Evolutionary conservation across 2,888 invertebrate species (phyloP), one percentile per base, ranked within the genome.

Genomic region (Corbicula japonica): DNA sequence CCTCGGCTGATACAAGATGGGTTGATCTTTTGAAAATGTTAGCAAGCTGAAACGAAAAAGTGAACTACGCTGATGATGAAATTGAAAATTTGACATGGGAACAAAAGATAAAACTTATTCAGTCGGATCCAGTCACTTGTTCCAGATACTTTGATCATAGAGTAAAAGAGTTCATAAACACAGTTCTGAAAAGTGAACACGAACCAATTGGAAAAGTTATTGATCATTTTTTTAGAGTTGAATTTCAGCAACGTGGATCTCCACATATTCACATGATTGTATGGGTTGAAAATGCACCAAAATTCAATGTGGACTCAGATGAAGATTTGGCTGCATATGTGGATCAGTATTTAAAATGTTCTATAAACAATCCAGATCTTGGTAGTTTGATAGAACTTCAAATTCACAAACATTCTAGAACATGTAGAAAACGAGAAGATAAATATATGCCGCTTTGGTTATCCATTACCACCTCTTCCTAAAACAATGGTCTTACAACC

Each of bases 1-100:
- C 79, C n/a, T 61, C 80, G 26, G 83, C 81, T 38, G 81, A 84
- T 61, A 79, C 79, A 58, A 72, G 54, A 52, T 83, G 83, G 80
- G 26, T 34, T 50, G 74, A 83, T 70, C 30, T 85, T n/a, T 68
- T 85, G 21, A 78, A 71, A 70, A 76, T 70, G 34, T 46, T 85
- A 18, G 68, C 76, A 38, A 54, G 52, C 32, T 23, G 80, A 10
- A 69, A 71, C 74, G 69, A 68, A 23, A 52, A 71, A 8, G 34
- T 44, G 6, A 26, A 66, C 15, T 63, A 60, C 18, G 34, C 44
- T 41, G 62, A 76, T 69, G 68, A 77, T 30, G 52, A 74, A 15
- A 65, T 77, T 44, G 34, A 58, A 52, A 52, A 26, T n/a, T 28
- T 74, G 23, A 34, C 58, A 10, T 80, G 75, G 82, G 54, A 80